Percentiles rank a stretch among this genome's conserved stretches.
Conservation (phyloP, 2,113 vertebrate species). For the Nerophis ophidion region DNA sequence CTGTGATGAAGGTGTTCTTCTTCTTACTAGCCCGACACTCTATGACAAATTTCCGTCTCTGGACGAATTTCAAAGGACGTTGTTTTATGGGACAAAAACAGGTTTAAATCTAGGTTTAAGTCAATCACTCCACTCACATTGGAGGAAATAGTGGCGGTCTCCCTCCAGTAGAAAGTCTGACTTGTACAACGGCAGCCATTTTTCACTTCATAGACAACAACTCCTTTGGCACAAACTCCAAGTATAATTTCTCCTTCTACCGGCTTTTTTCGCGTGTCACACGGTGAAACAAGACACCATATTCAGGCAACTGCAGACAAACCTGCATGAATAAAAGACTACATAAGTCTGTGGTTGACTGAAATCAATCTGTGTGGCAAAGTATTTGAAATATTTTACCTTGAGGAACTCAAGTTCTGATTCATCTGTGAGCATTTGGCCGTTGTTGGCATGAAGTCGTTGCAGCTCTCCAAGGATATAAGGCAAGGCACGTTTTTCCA, state of each 20-base stretch:
- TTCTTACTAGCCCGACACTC: slow-evolving; percentile 78
- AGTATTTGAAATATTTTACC: slow-evolving; percentile 52
- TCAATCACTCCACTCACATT: slow-evolving; percentile 66
- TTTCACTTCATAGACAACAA: slow-evolving; percentile 81
- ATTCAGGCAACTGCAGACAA: slow-evolving; percentile 82
- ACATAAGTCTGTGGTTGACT: neutral
- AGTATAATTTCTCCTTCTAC: slow-evolving; percentile 71
- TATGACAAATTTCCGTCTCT: slow-evolving; percentile 81
- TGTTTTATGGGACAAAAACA: neutral
- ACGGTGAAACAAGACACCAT: slow-evolving; percentile 77
- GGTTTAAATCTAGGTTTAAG: neutral
- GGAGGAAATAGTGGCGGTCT: slow-evolving; percentile 81
- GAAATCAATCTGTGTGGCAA: neutral
- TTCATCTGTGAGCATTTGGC: slow-evolving; percentile 71
- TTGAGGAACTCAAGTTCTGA: slow-evolving; percentile 84
- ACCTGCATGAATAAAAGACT: slow-evolving; percentile 56
- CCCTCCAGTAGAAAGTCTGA: slow-evolving; percentile 80
- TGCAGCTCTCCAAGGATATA: slow-evolving; percentile 73
- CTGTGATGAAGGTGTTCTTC: slow-evolving; percentile 78
- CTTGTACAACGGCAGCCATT: slow-evolving; percentile 69
- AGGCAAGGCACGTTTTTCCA: slow-evolving; percentile 78
- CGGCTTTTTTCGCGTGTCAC: slow-evolving; percentile 76
- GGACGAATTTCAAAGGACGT: slow-evolving; percentile 10
- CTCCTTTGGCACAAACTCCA: slow-evolving; percentile 84
- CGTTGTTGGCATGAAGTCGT: slow-evolving; percentile 71